phyloP scores from a whole-genome alignment of 2,888 invertebrate species.

The Drosophila nr. fundita region DNA sequence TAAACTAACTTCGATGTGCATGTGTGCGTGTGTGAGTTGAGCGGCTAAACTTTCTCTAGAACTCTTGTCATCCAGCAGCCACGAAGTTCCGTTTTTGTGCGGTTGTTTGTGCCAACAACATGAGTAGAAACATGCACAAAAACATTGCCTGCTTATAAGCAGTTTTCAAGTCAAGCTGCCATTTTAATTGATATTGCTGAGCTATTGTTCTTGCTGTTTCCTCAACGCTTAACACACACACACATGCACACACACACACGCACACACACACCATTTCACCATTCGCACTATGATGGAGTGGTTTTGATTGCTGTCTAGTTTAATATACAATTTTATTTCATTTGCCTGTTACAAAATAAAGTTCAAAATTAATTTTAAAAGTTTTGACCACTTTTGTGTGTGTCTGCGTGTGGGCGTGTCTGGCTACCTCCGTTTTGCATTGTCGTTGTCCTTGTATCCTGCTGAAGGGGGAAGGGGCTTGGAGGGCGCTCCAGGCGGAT shows the following conservation, averaged over 20 bases:
- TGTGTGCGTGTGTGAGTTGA: slow-evolving; percentile 25
- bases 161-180: slow-evolving; percentile 65
- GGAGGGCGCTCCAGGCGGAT: not conserved
- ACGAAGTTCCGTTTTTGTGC: slow-evolving; percentile 57
- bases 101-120: slow-evolving; percentile 54
- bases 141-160: slow-evolving; percentile 49
- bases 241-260: too few species aligned
- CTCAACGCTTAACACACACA: slow-evolving; percentile 16
- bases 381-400: slow-evolving; percentile 56
- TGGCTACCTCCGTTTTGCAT: not conserved
- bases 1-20: slow-evolving; percentile 26
- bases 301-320: slow-evolving; percentile 68
- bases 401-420: slow-evolving; percentile 14
- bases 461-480: not conserved
- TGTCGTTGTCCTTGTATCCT: not conserved
- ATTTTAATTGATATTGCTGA: slow-evolving; percentile 72
- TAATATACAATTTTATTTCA: slow-evolving; percentile 51
- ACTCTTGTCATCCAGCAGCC: slow-evolving; percentile 34
- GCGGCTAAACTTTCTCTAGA: slow-evolving; percentile 44
- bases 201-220: slow-evolving; percentile 29
- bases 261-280: slow-evolving; percentile 48
- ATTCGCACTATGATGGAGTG: slow-evolving; percentile 1
- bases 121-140: slow-evolving; percentile 16
- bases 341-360: slow-evolving; percentile 55
- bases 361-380: slow-evolving; percentile 75